A percentile compares a stretch with the other conserved stretches of the same genome.
phyloP scores from a whole-genome alignment of 2,797 vertebrate genomes.

The Varecia variegata region DNA sequence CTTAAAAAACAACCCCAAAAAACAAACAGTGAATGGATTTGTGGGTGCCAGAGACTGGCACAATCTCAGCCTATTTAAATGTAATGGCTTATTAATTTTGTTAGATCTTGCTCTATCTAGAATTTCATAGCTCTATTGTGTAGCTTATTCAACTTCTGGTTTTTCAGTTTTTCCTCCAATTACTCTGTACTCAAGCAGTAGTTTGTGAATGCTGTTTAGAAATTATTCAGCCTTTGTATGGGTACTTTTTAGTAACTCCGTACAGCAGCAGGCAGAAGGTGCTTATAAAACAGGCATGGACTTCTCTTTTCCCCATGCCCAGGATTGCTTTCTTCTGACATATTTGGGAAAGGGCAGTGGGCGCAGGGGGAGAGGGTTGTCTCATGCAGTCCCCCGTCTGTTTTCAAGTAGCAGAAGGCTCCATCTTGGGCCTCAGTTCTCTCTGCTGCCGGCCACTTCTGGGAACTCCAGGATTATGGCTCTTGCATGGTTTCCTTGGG shows the following conservation, averaged over 20 bases:
- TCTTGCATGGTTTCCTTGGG: neutral
- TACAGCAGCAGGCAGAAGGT: neutral
- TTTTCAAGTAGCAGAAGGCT: neutral
- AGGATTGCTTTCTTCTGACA: neutral
- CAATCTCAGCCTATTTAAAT: conserved; percentile 19
- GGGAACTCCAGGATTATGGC: neutral
- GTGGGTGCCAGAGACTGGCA: neutral
- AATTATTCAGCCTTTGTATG: neutral
- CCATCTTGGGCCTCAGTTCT: neutral
- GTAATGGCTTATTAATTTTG: conserved; percentile 27
- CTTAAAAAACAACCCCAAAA: neutral
- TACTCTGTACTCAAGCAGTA: neutral
- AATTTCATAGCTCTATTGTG: neutral
- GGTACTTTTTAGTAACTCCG: neutral
- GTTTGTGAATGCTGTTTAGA: neutral
- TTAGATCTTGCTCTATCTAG: conserved; percentile 1
- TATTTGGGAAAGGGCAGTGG: neutral
- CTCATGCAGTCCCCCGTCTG: neutral
- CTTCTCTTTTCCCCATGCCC: neutral
- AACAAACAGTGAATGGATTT: neutral
- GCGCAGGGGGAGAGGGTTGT: neutral
- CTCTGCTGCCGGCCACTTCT: neutral
- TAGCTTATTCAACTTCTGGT: conserved; percentile 1
- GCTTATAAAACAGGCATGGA: neutral
- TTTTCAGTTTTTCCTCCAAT: neutral